Evolutionary conservation across 2,888 invertebrate genomes (phyloP), one percentile per base, ranked within the genome.

Genomic region (Adelphocoris suturalis): DNA sequence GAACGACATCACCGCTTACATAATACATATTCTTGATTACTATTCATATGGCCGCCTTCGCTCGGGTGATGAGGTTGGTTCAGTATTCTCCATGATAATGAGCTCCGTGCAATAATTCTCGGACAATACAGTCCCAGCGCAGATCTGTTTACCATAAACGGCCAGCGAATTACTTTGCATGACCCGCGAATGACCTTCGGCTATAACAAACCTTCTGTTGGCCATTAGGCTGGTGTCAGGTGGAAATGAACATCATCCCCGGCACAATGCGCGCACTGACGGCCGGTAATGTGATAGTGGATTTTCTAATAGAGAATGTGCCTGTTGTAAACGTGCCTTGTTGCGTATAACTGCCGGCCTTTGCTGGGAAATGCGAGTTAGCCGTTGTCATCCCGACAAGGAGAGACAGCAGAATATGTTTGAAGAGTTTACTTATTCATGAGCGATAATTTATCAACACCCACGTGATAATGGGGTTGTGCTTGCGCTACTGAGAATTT

Each of bases 21-120:
- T 68, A 68, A 68, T 68, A 68, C 7, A 68, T 68, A 23, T 23
- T 68, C 23, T 68, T 7, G 23, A 68, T 68, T 68, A 68, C 23
- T 68, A 68, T 68, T 68, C 68, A 68, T 68, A 68, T 23, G 68
- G 68, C 68, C 9, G 68, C 68, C 68, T 61, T 68, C 68, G 68
- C 23, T 68, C 23, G 68, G 23, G 23, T 68, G 68, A 68, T 68
- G 68, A 68, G 68, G 68, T 68, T 68, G 68, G 68, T 68, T 68
- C 68, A 68, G 68, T 23, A 23, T 23, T 23, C n/a, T 68, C 68
- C 68, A 68, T 68, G 23, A 68, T 68, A 68, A 68, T 68, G 68
- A 68, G 68, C 68, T 23, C 11, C 23, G 68, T 68, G 68, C 68
- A 23, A 19, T 68, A 68, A 68, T 68, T 68, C 23, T 19, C 19